Percentiles rank a stretch among this genome's conserved stretches.
These are phyloP conservation scores for Muscicapa adusta DNA, from an alignment of 2,113 vertebrate genomes.

Conservation along the genomic window DNA sequence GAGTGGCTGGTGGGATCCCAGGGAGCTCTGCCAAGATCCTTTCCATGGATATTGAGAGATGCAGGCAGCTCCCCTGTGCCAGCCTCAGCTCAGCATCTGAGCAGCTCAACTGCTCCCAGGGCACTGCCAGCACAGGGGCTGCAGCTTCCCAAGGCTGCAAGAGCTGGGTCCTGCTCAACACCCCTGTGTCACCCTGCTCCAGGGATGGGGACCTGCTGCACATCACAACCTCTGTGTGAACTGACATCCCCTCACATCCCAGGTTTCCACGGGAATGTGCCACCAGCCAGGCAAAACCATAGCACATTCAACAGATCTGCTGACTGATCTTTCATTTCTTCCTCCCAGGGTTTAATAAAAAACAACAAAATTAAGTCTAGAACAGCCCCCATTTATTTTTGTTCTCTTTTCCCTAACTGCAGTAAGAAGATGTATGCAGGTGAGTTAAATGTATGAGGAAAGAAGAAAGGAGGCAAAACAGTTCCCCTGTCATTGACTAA, in stretches of 20 bases:
- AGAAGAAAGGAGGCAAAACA: not conserved
- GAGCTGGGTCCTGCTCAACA: not conserved
- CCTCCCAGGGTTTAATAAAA: not conserved
- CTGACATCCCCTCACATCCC: not conserved
- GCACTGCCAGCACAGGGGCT: not conserved
- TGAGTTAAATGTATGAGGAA: not conserved
- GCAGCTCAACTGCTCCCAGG: not conserved
- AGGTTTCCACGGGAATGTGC: rapidly evolving
- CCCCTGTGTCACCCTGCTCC: not conserved
- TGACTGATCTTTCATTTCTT: not conserved
- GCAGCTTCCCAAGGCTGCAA: not conserved
- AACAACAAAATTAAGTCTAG: not conserved
- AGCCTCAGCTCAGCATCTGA: not conserved
- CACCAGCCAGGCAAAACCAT: not conserved
- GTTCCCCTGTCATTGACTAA: not conserved
- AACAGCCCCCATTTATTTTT: not conserved
- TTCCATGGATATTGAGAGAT: rapidly evolving
- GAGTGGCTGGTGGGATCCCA: not conserved
- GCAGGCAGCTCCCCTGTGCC: not conserved
- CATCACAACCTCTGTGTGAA: not conserved
- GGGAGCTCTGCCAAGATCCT: not conserved
- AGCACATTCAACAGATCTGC: not conserved
- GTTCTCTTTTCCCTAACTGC: not conserved
- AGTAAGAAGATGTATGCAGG: not conserved
- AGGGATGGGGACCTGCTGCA: not conserved